Conservation (phyloP, 1,140 invertebrate species). For the Drosophila guanche region DNA sequence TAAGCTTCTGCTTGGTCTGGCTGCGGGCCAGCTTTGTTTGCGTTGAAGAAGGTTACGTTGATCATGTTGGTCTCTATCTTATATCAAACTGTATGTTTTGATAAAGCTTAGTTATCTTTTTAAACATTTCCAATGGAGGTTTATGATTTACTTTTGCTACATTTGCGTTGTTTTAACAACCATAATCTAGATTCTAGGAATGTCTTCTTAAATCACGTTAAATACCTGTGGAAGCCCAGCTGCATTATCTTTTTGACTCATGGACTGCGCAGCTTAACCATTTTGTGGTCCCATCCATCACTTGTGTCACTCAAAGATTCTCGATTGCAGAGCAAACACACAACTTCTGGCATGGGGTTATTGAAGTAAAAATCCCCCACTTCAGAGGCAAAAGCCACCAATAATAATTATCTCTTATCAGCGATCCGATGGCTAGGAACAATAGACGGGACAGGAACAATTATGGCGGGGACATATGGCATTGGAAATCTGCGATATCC, state of each 20-base stretch:
- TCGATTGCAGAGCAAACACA: slow-evolving; percentile 19
- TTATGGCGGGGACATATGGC: neutral
- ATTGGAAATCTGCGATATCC: slow-evolving; percentile 34
- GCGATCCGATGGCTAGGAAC: neutral
- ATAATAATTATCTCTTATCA: slow-evolving; percentile 68
- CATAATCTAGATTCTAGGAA: too few relatives aligned
- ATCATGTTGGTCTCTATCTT: too few relatives aligned
- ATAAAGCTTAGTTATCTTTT: too few relatives aligned
- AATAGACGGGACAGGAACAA: neutral
- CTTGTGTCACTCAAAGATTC: slow-evolving; percentile 42
- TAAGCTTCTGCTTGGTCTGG: too few relatives aligned
- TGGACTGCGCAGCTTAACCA: neutral
- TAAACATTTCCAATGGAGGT: too few relatives aligned
- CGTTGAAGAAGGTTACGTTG: too few relatives aligned
- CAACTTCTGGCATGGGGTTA: slow-evolving; percentile 36
- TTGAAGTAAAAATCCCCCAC: slow-evolving; percentile 32
- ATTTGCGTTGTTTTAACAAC: too few relatives aligned
- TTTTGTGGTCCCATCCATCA: slow-evolving; percentile 28
- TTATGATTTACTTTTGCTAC: too few relatives aligned
- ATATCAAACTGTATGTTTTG: too few relatives aligned
- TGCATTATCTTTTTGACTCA: neutral
- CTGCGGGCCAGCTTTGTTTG: too few relatives aligned
- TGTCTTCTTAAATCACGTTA: too few relatives aligned
- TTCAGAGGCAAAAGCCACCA: slow-evolving; percentile 58
- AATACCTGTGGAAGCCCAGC: too few relatives aligned